phyloP scores from a whole-genome alignment of 2,797 vertebrate genomes.

The Buceros bicornis region DNA sequence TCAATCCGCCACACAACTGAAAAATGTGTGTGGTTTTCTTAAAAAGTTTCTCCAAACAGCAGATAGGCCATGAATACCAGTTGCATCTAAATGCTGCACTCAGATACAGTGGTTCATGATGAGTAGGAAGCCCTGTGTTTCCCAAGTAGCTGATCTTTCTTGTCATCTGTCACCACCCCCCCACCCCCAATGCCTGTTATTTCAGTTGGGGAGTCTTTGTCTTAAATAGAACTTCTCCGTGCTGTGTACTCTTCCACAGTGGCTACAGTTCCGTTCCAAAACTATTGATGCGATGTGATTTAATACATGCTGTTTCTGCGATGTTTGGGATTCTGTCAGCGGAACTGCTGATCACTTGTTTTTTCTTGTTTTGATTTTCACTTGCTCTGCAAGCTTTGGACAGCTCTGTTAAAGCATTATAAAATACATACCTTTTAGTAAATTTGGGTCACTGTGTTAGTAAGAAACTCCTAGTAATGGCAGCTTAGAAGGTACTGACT shows the following conservation, averaged over 20 bases:
- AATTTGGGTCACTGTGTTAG: conserved; percentile 8
- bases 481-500: not conserved
- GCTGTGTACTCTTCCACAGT: not conserved
- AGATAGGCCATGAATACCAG: not conserved
- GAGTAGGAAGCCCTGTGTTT: conserved; percentile 28
- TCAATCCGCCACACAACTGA: not conserved
- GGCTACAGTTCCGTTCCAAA: not conserved
- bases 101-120: not conserved
- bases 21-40: not conserved
- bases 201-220: not conserved
- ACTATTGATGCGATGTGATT: not conserved
- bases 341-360: not conserved
- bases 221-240: not conserved
- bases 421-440: not conserved
- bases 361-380: not conserved
- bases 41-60: not conserved
- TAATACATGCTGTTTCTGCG: not conserved
- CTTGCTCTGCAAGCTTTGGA: not conserved
- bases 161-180: not conserved
- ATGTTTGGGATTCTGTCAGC: not conserved
- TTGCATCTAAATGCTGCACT: not conserved
- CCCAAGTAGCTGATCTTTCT: conserved; percentile 25
- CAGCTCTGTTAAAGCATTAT: not conserved
- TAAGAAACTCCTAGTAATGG: not conserved
- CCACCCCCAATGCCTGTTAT: not conserved